Evolutionary conservation across 2,888 invertebrate genomes (phyloP), one percentile per base, ranked within the genome.

Genomic region (Cordilura impudica): DNA sequence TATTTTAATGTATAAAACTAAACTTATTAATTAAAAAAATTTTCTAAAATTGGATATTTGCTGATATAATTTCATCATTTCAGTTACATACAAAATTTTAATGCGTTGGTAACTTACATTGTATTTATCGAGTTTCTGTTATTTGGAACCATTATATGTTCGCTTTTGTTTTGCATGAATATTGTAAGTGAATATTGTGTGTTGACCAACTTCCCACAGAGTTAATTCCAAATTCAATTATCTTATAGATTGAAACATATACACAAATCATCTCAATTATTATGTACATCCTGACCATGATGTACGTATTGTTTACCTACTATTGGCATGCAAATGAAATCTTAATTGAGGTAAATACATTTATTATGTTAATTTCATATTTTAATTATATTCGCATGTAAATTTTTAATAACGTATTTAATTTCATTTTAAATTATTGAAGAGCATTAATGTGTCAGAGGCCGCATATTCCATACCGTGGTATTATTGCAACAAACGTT

Each of bases 321-420:
- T 89, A 89, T 76, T 89, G 87, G 85, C 83, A 86, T 29, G 88
- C 88, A 66, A 88, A 89, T 82, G 88, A 89, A 66, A 77, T 89
- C 71, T 75, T 85, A 5, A 81, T 85, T 61, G 86, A 87, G 86
- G 89, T 88, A 73, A 76, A 78, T 81, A 69, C 26, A 26, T n/a
- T n/a, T n/a, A 35, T 35, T 12, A 12, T 12, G 35, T 39, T n/a
- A 39, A 39, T n/a, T 1, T 12, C 10, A n/a, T 39, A 14, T 39
- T n/a, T 39, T n/a, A 39, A 45, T 56, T 63, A 69, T 10, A n/a
- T n/a, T n/a, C n/a, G n/a, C n/a, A n/a, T n/a, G n/a, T n/a, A n/a
- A n/a, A 14, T n/a, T 43, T 31, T n/a, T 51, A 54, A 54, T n/a
- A 12, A 12, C 1, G n/a, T 21, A 63, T 23, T 54, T 61, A 0